Conservation (phyloP, 2,797 vertebrate species). For the Sebastes nivosus region DNA sequence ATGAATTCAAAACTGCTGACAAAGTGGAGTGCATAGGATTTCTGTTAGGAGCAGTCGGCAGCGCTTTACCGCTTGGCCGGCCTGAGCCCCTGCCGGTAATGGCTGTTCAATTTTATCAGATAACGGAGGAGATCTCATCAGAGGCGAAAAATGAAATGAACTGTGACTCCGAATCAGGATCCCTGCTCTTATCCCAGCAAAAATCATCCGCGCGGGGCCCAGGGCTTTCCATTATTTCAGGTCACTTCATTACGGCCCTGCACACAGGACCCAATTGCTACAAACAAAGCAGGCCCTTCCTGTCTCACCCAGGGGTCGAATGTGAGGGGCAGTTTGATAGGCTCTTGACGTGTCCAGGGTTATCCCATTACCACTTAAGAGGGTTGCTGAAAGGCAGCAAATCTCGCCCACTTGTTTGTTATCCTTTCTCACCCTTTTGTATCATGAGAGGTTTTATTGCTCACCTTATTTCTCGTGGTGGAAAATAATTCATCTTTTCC, state of each 20-base stretch:
- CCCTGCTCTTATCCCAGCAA: conserved; percentile 97
- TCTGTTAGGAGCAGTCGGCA: conserved; percentile 97
- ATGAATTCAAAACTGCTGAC: conserved; percentile 99
- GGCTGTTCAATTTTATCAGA: conserved; percentile 99
- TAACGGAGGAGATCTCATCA: conserved; percentile 99
- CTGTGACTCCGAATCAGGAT: conserved; percentile 99
- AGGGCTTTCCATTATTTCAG: conserved; percentile 99
- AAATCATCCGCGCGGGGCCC: conserved; percentile 96
- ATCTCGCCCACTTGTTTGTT: conserved; percentile 94
- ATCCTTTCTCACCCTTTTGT: conserved; percentile 87
- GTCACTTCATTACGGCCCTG: conserved; percentile 99
- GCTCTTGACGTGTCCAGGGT: conserved; percentile 96
- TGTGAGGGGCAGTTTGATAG: conserved; percentile 99
- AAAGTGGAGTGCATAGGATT: conserved; percentile 99
- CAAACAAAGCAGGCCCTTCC: conserved; percentile 95
- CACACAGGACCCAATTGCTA: conserved; percentile 94
- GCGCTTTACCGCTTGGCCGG: conserved; percentile 90
- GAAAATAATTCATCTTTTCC: conserved; percentile 92
- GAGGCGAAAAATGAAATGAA: conserved; percentile 99
- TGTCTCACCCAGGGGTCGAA: conserved; percentile 97
- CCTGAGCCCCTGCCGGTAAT: conserved; percentile 93
- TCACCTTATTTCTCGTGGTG: conserved; percentile 83
- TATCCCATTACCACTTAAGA: conserved; percentile 99
- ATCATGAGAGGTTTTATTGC: conserved; percentile 89
- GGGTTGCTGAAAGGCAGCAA: conserved; percentile 98